Conservation (phyloP, 2,888 invertebrate species). For the Nysson spinosus region DNA sequence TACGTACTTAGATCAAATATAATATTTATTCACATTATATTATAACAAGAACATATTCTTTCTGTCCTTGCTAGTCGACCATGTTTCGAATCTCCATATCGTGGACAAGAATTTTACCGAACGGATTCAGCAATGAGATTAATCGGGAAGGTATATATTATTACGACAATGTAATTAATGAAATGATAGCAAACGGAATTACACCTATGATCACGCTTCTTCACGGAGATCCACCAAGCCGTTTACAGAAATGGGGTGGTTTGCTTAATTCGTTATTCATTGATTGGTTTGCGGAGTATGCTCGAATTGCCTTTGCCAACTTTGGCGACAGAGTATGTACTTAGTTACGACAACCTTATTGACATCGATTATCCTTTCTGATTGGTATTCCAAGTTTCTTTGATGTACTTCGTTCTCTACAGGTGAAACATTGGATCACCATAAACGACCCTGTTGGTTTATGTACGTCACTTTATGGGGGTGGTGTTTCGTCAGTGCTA, state of each 20-base stretch:
- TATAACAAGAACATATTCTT: no score
- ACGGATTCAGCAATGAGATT: conserved; percentile 79
- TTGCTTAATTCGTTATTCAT: conserved; percentile 82
- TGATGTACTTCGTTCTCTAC: not conserved
- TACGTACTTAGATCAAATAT: no score
- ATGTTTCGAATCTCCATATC: conserved; percentile 82
- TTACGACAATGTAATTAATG: conserved; percentile 82
- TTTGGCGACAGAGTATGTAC: conserved; percentile 77
- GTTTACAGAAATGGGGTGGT: conserved; percentile 81
- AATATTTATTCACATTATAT: no score
- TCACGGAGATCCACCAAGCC: conserved; percentile 84
- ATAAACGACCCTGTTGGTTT: conserved; percentile 82
- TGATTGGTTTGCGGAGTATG: conserved; percentile 82
- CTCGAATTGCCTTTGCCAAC: conserved; percentile 79
- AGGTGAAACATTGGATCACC: conserved; percentile 82
- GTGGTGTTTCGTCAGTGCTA: conserved; percentile 37
- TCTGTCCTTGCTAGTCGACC: conserved; percentile 12
- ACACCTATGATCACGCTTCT: conserved; percentile 82
- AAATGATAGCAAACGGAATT: conserved; percentile 79
- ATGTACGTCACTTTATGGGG: conserved; percentile 79
- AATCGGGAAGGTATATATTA: conserved; percentile 81
- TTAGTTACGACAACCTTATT: not conserved
- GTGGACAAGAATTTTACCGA: conserved; percentile 84
- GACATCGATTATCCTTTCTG: not conserved
- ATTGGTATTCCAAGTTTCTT: not conserved